phyloP scores from a whole-genome alignment of 2,888 invertebrate species.

The Anthoptus insignis region DNA sequence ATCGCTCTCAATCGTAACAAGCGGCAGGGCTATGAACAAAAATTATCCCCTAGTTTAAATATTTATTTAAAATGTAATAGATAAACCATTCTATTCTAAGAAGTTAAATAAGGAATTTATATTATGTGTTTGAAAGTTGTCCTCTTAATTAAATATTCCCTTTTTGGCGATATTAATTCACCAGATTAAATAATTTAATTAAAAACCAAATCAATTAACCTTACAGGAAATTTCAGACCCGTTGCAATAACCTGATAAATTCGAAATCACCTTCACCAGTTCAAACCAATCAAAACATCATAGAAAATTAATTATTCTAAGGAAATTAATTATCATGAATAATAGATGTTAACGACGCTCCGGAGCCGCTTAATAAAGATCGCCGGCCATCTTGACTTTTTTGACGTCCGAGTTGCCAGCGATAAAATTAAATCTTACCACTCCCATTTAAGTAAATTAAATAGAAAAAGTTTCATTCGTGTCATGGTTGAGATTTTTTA shows the following conservation, averaged over 20 bases:
- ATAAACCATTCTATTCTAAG: too few species aligned
- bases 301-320: conserved; percentile 30
- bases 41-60: too few species aligned
- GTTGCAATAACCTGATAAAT: conserved; percentile 14
- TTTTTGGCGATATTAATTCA: too few species aligned
- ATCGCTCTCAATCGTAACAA: too few species aligned
- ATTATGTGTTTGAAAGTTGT: too few species aligned
- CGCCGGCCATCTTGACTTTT: conserved; percentile 31
- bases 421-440: conserved; percentile 17
- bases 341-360: conserved; percentile 24
- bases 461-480: neutral
- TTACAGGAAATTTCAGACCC: neutral
- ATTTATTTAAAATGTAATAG: too few species aligned
- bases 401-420: conserved; percentile 32
- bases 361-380: conserved; percentile 30
- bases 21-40: too few species aligned
- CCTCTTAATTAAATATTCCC: neutral
- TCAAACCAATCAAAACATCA: conserved; percentile 32
- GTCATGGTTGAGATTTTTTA: neutral
- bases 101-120: too few species aligned
- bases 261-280: conserved; percentile 29
- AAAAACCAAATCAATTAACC: conserved; percentile 4
- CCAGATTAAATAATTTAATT: neutral
- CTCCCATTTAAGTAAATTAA: neutral
- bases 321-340: conserved; percentile 38